Conservation (phyloP, 2,888 invertebrate genomes). For the Ptilodon capucinus region DNA sequence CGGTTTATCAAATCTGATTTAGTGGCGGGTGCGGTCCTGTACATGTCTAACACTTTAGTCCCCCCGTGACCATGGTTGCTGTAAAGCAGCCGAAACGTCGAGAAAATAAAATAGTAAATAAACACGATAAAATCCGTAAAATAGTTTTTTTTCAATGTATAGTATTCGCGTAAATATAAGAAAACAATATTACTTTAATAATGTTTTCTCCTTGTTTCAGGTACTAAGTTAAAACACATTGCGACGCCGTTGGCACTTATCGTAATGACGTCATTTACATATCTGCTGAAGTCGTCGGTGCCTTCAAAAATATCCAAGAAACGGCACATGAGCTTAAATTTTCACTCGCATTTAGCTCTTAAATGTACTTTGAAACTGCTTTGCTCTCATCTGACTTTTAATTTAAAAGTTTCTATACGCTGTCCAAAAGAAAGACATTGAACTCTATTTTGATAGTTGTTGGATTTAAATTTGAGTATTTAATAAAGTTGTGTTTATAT, state of each 20-base stretch:
- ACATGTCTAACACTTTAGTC: no score
- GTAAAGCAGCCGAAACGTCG: no score
- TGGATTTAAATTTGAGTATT: constrained; percentile 8
- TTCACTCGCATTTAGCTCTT: neutral
- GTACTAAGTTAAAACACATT: no score
- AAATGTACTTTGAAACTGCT: constrained; percentile 1
- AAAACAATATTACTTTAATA: no score
- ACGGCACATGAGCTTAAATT: neutral
- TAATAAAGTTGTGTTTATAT: constrained; percentile 20
- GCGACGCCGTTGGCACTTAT: neutral
- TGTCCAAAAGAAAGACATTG: neutral
- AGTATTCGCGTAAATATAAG: no score
- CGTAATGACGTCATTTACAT: neutral
- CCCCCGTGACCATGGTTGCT: no score
- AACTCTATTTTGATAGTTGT: constrained; percentile 2
- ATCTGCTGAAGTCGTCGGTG: constrained; percentile 2
- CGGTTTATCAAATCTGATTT: no score
- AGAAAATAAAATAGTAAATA: no score
- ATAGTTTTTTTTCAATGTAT: no score
- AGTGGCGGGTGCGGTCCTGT: no score
- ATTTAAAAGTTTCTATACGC: constrained; percentile 32
- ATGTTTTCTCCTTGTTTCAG: no score
- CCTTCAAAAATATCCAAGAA: neutral
- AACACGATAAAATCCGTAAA: no score
- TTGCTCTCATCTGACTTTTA: constrained; percentile 24